Conservation (phyloP, 2,888 invertebrate species). For the Drosophila rellima region DNA sequence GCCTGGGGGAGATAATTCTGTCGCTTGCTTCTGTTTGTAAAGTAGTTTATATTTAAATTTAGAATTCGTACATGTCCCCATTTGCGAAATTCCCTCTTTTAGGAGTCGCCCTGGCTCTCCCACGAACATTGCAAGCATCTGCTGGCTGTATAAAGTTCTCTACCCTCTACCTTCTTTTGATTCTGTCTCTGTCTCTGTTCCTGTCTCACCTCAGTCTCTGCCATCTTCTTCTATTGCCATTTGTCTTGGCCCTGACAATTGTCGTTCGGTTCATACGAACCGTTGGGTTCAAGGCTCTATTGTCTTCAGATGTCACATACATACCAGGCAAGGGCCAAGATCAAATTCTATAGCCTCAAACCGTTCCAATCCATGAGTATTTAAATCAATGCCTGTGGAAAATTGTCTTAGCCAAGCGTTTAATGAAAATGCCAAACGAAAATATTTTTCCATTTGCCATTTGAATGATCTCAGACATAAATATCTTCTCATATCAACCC, state of each 20-base stretch:
- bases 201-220: not conserved
- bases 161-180: slow-evolving; percentile 16
- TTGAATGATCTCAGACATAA: slow-evolving; percentile 38
- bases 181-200: slow-evolving; percentile 2
- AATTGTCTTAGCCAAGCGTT: slow-evolving; percentile 61
- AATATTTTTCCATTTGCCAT: slow-evolving; percentile 21
- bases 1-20: slow-evolving; percentile 60
- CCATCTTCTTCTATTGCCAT: slow-evolving; percentile 49
- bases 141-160: slow-evolving; percentile 39
- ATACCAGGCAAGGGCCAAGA: slow-evolving; percentile 34
- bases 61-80: slow-evolving; percentile 60
- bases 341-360: slow-evolving; percentile 28
- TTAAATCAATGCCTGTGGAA: slow-evolving; percentile 52
- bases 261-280: slow-evolving; percentile 43
- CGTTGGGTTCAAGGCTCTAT: slow-evolving; percentile 57
- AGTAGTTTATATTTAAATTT: slow-evolving; percentile 62
- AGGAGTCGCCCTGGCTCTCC: slow-evolving; percentile 43
- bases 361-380: slow-evolving; percentile 36
- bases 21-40: slow-evolving; percentile 26
- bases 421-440: slow-evolving; percentile 74
- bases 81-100: slow-evolving; percentile 40
- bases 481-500: not conserved
- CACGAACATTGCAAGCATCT: slow-evolving; percentile 60
- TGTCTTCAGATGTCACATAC: slow-evolving; percentile 52
- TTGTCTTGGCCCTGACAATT: slow-evolving; percentile 64